Base-by-base conservation (phyloP, 2,888 invertebrate genomes). In the Xanthia icteritia region DNA sequence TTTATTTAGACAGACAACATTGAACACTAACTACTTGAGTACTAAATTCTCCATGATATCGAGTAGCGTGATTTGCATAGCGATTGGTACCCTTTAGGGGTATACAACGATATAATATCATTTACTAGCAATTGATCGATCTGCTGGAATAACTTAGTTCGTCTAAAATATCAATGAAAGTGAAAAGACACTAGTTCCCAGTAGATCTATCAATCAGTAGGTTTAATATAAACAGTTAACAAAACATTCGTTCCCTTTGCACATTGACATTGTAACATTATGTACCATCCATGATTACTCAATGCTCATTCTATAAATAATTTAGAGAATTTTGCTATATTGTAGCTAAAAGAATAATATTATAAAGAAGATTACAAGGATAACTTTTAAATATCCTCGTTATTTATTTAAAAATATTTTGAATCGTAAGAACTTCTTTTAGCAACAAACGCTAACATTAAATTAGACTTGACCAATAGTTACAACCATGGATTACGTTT, bases 1-100 rank as follows among this genome's bases (percentile, higher is more conserved):
- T 85, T 84, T 82, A 80, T 78, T 65, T 68, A 81, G 77, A 89
- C 81, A 75, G 54, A 79, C 79, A 86, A 93, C 91, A 92, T 85
- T 86, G 83, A 92, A 90, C 89, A 91, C 85, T 83, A 91, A 91
- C 93, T 93, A 93, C 92, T 88, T 79, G 64, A 86, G 86, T 83
- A 91, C 85, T 83, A 87, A 87, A 89, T 84, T 86, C 86, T 83
- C 69, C 88, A 79, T 71, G 76, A 79, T 88, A 80, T 83, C 71
- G 76, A 79, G 84, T 82, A 91, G 92, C 92, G 90, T 91, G 89
- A 86, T 88, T 90, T 86, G 74, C 85, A 91, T 89, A 91, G 91
- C 89, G 77, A 88, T 89, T 79, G 83, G 81, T 87, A 89, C 83
- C 85, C 84, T 86, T 89, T 82, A 83, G 76, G 81, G 51, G 54